A percentile compares a stretch with the other conserved stretches of the same genome.
Conservation (phyloP, 2,797 vertebrate species). For the Phataginus tricuspis region DNA sequence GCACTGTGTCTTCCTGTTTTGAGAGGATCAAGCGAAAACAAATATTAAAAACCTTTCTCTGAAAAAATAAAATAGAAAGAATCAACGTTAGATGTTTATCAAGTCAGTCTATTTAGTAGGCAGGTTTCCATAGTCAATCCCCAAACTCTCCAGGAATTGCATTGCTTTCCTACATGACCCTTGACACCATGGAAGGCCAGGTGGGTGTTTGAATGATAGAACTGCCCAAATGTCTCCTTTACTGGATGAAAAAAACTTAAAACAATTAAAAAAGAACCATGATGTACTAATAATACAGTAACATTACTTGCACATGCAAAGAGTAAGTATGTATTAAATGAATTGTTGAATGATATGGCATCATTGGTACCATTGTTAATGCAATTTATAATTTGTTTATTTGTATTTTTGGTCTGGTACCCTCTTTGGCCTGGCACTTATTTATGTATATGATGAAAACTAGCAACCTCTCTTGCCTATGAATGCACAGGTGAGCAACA, state of each 20-base stretch:
- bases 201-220: neutral
- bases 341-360: neutral
- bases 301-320: neutral
- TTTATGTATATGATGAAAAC: neutral
- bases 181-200: neutral
- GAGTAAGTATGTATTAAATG: neutral
- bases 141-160: neutral
- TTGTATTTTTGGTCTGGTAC: neutral
- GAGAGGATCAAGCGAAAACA: neutral
- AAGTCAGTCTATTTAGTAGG: neutral
- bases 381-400: neutral
- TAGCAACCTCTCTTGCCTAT: neutral
- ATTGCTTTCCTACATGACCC: neutral
- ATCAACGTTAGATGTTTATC: neutral
- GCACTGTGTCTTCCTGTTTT: neutral
- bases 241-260: neutral
- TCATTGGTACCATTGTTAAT: neutral
- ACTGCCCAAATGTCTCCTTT: neutral
- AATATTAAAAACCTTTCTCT: neutral
- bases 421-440: neutral
- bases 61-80: neutral
- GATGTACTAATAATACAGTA: neutral
- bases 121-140: neutral
- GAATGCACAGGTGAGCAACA: neutral
- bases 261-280: neutral